Evolutionary conservation across 2,888 invertebrate species (phyloP).

Genomic region (Sphinx pinastri): DNA sequence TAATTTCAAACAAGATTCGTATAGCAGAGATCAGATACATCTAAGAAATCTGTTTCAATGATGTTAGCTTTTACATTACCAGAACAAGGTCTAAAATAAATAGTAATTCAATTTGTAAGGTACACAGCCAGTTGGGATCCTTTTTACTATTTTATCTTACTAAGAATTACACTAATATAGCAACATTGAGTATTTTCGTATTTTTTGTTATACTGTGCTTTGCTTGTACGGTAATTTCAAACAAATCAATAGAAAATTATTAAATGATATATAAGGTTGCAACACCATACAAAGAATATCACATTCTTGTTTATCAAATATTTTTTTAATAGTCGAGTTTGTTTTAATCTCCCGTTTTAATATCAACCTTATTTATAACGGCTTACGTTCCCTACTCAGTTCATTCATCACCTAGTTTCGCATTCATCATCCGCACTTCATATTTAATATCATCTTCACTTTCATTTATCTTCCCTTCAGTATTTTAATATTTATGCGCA

Average conservation of each 20-base stretch:
- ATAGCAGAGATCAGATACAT: neutral
- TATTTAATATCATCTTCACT: constrained; percentile 7
- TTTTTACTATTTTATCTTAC: neutral
- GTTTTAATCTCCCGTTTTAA: neutral
- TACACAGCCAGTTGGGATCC: constrained; percentile 6
- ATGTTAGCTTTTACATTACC: constrained; percentile 12
- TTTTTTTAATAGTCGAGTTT: neutral
- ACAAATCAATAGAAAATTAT: too few species aligned
- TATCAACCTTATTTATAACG: neutral
- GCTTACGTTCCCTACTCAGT: neutral
- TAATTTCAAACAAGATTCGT: too few species aligned
- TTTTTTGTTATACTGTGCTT: neutral
- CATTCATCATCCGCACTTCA: constrained; percentile 10
- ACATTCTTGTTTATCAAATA: too few species aligned
- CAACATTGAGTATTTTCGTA: neutral
- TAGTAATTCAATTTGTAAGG: constrained; percentile 19
- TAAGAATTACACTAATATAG: neutral
- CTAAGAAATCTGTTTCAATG: neutral
- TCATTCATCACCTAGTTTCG: constrained; percentile 9
- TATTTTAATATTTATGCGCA: neutral
- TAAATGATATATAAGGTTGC: too few species aligned
- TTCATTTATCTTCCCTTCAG: neutral
- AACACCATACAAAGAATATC: too few species aligned
- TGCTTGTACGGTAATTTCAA: too few species aligned
- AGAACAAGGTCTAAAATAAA: constrained; percentile 22